A percentile compares a stretch with the other conserved stretches of the same genome.
phyloP scores from a whole-genome alignment of 2,113 vertebrate species.

The Actinemys pallida region DNA sequence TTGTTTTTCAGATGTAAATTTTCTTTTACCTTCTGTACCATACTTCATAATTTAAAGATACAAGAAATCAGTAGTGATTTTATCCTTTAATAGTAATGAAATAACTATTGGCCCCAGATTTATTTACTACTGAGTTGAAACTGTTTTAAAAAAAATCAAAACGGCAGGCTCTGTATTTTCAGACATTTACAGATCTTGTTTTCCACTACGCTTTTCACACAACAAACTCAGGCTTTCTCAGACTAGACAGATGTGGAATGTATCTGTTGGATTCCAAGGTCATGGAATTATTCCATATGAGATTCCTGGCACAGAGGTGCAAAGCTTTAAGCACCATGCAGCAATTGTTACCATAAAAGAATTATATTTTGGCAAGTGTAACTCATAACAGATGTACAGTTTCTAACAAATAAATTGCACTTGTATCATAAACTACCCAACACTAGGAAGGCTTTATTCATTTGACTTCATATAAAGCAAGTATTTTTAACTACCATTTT shows the following conservation, averaged over 20 bases:
- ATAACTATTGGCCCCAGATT: neutral
- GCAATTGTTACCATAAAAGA: slow-evolving; percentile 75
- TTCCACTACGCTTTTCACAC: slow-evolving; percentile 74
- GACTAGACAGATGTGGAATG: slow-evolving; percentile 89
- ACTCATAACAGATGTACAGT: slow-evolving; percentile 72
- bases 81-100: slow-evolving; percentile 29
- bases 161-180: slow-evolving; percentile 46
- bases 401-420: slow-evolving; percentile 70
- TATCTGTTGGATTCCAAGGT: slow-evolving; percentile 86
- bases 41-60: slow-evolving; percentile 33
- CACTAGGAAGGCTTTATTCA: slow-evolving; percentile 36
- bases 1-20: slow-evolving; percentile 29
- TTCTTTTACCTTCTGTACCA: slow-evolving; percentile 43
- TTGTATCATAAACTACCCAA: slow-evolving; percentile 47
- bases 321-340: slow-evolving; percentile 74
- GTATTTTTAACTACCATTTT: slow-evolving; percentile 63
- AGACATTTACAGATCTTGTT: slow-evolving; percentile 71
- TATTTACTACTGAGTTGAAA: slow-evolving; percentile 51
- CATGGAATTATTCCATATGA: slow-evolving; percentile 83
- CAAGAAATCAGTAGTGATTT: slow-evolving; percentile 24
- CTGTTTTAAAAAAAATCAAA: neutral
- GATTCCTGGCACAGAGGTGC: slow-evolving; percentile 78
- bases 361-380: slow-evolving; percentile 75
- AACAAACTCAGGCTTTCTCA: slow-evolving; percentile 83
- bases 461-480: slow-evolving; percentile 63